phyloP scores from a whole-genome alignment of 2,797 vertebrate species.

The Gymnoscopelus braueri region DNA sequence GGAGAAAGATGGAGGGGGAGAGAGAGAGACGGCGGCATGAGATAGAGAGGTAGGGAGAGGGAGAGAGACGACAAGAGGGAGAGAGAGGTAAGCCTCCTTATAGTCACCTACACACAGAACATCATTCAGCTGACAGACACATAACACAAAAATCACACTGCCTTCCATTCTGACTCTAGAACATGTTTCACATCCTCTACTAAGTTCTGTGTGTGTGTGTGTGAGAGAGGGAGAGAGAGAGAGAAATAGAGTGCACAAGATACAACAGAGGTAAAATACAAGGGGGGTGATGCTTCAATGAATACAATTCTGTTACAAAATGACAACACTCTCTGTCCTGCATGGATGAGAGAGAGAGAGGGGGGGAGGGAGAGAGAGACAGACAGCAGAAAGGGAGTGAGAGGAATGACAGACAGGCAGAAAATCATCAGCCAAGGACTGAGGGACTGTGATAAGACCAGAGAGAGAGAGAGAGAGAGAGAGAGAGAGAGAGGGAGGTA shows the following conservation, averaged over 20 bases:
- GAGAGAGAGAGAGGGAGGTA: background rate
- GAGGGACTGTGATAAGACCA: constrained; percentile 68
- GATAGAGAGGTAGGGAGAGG: constrained; percentile 18
- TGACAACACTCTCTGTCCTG: constrained; percentile 42
- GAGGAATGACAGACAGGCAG: background rate
- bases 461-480: background rate
- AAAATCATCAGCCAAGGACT: constrained; percentile 49
- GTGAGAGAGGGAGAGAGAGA: background rate
- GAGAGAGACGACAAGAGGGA: too few species aligned
- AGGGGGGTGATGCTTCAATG: constrained; percentile 12
- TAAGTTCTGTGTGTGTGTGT: constrained; percentile 23
- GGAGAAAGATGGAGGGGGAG: background rate
- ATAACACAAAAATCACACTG: constrained; percentile 2
- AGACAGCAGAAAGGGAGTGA: constrained; percentile 64
- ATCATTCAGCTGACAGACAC: constrained; percentile 31
- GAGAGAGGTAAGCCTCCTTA: background rate
- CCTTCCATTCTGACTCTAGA: constrained; percentile 11
- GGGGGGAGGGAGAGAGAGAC: constrained; percentile 2
- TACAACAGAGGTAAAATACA: background rate
- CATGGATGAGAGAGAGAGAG: constrained; percentile 4
- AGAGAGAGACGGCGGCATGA: background rate
- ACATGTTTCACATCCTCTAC: constrained; percentile 5
- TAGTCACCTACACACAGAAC: constrained; percentile 14
- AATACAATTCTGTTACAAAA: constrained; percentile 28
- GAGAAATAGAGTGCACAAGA: background rate